phyloP scores from a whole-genome alignment of 1,140 invertebrate species.

The Philaenus spumarius region DNA sequence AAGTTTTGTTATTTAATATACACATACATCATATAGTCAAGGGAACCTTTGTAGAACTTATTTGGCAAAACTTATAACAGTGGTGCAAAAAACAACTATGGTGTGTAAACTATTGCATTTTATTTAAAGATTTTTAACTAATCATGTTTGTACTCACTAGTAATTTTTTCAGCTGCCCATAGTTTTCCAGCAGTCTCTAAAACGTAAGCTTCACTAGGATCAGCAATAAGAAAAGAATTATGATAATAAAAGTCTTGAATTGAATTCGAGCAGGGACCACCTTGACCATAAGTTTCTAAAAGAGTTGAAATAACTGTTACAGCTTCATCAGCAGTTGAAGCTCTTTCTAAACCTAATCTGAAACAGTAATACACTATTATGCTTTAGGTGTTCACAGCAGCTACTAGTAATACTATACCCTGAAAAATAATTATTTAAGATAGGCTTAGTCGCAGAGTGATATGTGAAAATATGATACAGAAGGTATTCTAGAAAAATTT shows the following conservation, averaged over 20 bases:
- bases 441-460: too few relatives aligned
- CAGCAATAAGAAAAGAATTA: slow-evolving; percentile 60
- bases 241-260: slow-evolving; percentile 51
- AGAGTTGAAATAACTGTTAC: slow-evolving; percentile 55
- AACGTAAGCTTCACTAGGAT: slow-evolving; percentile 59
- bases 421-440: too few relatives aligned
- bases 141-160: slow-evolving; percentile 40
- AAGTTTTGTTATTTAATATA: too few relatives aligned
- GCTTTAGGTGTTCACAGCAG: too few relatives aligned
- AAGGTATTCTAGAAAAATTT: too few relatives aligned
- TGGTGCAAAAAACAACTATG: background rate
- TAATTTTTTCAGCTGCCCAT: slow-evolving; percentile 69
- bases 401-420: too few relatives aligned
- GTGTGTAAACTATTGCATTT: too few relatives aligned
- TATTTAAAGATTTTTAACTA: slow-evolving; percentile 4
- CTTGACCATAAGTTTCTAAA: slow-evolving; percentile 61
- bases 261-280: slow-evolving; percentile 56
- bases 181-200: slow-evolving; percentile 63
- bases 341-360: slow-evolving; percentile 61
- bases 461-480: too few relatives aligned
- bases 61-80: background rate
- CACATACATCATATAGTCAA: too few relatives aligned
- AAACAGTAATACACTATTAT: too few relatives aligned
- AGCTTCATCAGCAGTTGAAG: slow-evolving; percentile 51
- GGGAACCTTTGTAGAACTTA: too few relatives aligned